Conservation (phyloP, 2,113 vertebrate species). For the Pithys albifrons region DNA sequence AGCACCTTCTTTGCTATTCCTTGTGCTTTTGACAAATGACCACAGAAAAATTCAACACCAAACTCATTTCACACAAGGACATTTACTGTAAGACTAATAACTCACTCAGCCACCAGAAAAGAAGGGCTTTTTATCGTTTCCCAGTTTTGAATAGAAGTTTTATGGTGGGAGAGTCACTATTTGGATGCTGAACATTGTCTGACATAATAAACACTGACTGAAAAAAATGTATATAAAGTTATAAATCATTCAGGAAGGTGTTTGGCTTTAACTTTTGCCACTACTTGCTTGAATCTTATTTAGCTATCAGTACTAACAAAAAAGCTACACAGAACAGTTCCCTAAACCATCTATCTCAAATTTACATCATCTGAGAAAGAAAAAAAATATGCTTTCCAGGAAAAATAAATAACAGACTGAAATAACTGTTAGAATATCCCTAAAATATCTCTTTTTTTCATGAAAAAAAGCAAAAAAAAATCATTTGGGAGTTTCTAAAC, state of each 20-base stretch:
- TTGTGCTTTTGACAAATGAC: background rate
- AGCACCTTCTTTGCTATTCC: background rate
- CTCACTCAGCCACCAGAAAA: background rate
- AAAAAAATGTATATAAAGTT: background rate
- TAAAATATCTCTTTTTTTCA: background rate
- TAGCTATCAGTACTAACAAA: background rate
- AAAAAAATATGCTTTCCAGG: background rate
- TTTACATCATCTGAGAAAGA: background rate
- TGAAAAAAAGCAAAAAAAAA: background rate
- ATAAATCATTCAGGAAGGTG: background rate
- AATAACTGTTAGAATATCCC: background rate
- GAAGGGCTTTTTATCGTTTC: background rate
- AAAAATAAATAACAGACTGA: background rate
- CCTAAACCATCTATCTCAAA: background rate
- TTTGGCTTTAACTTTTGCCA: background rate
- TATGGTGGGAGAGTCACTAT: background rate
- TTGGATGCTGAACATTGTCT: background rate
- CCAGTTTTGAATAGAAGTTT: background rate
- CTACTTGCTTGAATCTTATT: background rate
- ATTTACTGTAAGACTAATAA: background rate
- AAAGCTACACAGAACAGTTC: background rate
- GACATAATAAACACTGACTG: background rate
- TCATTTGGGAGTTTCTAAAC: background rate
- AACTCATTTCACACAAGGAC: background rate
- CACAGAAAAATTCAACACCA: background rate